A percentile compares a stretch with the other conserved stretches of the same genome.
These are phyloP conservation scores for Pteruthius melanotis DNA, from an alignment of 2,113 vertebrate species.

Conservation along the genomic window DNA sequence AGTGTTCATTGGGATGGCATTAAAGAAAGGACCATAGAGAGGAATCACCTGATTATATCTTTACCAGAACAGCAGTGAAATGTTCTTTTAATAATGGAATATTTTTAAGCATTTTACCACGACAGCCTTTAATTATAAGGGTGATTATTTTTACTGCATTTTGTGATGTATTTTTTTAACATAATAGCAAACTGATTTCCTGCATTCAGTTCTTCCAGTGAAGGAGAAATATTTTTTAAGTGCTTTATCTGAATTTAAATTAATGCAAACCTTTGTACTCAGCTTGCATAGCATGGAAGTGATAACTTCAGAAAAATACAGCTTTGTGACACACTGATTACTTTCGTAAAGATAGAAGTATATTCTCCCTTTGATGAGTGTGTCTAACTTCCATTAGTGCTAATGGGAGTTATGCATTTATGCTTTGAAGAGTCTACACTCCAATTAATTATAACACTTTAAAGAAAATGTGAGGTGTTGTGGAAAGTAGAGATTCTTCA, in stretches of 20 bases:
- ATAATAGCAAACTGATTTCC: slow-evolving; percentile 23
- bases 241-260: slow-evolving; percentile 56
- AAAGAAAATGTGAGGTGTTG: slow-evolving; percentile 36
- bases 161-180: neutral
- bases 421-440: slow-evolving; percentile 6
- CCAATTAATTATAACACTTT: slow-evolving; percentile 54
- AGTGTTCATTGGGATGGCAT: neutral
- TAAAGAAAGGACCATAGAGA: neutral
- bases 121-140: slow-evolving; percentile 31
- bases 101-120: slow-evolving; percentile 11
- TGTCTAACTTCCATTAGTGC: slow-evolving; percentile 51
- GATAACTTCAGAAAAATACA: slow-evolving; percentile 41
- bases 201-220: neutral
- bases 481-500: neutral
- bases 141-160: slow-evolving; percentile 48
- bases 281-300: neutral
- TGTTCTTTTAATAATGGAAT: neutral
- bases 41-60: neutral
- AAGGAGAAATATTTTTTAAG: slow-evolving; percentile 25
- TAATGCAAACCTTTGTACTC: slow-evolving; percentile 49
- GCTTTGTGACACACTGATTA: slow-evolving; percentile 51
- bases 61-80: neutral
- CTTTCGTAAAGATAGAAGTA: slow-evolving; percentile 27
- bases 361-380: slow-evolving; percentile 28
- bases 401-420: slow-evolving; percentile 44